These are phyloP conservation scores for Chelon auratus DNA, from an alignment of 2,797 vertebrate species.

Conservation along the genomic window DNA sequence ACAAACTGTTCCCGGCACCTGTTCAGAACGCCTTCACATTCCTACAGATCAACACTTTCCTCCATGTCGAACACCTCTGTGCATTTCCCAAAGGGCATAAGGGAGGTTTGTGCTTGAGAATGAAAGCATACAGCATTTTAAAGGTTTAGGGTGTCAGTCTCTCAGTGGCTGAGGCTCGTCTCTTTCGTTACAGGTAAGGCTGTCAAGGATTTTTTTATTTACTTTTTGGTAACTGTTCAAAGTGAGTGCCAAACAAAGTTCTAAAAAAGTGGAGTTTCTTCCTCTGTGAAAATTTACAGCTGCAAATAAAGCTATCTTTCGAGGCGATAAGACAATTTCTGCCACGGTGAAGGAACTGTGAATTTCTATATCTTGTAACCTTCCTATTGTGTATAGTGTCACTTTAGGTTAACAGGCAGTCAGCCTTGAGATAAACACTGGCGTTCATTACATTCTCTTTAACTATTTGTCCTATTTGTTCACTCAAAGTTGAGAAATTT, in stretches of 20 bases:
- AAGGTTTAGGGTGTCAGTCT: constrained; percentile 52
- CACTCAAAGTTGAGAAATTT: constrained; percentile 24
- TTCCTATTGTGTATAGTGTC: background rate
- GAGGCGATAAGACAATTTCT: constrained; percentile 13
- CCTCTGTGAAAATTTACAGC: constrained; percentile 16
- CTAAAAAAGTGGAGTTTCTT: constrained; percentile 21
- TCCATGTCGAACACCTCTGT: constrained; percentile 49
- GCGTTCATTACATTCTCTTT: background rate
- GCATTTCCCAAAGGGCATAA: constrained; percentile 51
- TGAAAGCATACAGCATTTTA: constrained; percentile 55
- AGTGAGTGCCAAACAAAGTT: constrained; percentile 39
- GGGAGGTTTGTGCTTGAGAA: constrained; percentile 35
- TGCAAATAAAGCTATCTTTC: constrained; percentile 21
- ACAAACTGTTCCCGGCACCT: constrained; percentile 25
- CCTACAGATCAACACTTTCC: constrained; percentile 40
- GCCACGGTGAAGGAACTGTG: constrained; percentile 20
- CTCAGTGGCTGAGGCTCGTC: constrained; percentile 27
- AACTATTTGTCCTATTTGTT: constrained; percentile 18
- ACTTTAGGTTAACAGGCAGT: background rate
- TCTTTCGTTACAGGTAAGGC: constrained; percentile 35
- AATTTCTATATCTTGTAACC: constrained; percentile 16
- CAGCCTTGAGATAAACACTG: background rate
- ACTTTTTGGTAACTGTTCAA: constrained; percentile 34
- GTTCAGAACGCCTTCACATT: constrained; percentile 40
- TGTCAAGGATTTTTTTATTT: constrained; percentile 7